phyloP scores from a whole-genome alignment of 2,113 vertebrate species.

The Sprattus sprattus region DNA sequence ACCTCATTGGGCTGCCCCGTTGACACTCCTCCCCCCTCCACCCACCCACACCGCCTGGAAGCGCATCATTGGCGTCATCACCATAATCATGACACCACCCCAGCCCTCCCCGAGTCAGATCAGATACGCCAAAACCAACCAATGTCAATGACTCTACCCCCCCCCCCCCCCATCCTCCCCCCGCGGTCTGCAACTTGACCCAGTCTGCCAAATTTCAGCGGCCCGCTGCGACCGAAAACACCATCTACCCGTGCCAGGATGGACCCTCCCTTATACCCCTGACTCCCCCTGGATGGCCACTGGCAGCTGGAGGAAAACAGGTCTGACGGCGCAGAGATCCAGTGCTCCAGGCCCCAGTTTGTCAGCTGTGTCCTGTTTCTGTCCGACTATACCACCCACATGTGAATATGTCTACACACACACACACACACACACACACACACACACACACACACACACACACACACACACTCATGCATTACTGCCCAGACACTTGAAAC shows the following conservation, averaged over 20 bases:
- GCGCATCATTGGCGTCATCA: slow-evolving; percentile 20
- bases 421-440: background rate
- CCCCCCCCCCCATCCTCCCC: background rate
- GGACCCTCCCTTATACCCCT: background rate
- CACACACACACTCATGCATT: slow-evolving; percentile 60
- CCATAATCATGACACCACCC: background rate
- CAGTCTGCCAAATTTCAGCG: background rate
- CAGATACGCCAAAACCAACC: background rate
- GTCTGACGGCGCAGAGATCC: background rate
- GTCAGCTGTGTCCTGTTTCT: background rate
- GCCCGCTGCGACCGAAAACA: background rate
- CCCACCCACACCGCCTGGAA: background rate
- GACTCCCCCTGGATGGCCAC: background rate
- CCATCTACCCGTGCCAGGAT: background rate
- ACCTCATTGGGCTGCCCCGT: slow-evolving; percentile 2
- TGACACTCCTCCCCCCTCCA: slow-evolving; percentile 28
- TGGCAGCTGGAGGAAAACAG: background rate
- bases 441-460: slow-evolving; percentile 53
- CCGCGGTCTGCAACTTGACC: background rate
- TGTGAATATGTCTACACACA: background rate
- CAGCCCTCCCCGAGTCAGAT: background rate
- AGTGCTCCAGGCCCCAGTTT: background rate
- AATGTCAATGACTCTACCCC: background rate
- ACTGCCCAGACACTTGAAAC: slow-evolving; percentile 62
- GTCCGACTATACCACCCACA: background rate